Evolutionary conservation across 2,797 vertebrate species (phyloP).

Genomic region (Dicrostonyx torquatus): DNA sequence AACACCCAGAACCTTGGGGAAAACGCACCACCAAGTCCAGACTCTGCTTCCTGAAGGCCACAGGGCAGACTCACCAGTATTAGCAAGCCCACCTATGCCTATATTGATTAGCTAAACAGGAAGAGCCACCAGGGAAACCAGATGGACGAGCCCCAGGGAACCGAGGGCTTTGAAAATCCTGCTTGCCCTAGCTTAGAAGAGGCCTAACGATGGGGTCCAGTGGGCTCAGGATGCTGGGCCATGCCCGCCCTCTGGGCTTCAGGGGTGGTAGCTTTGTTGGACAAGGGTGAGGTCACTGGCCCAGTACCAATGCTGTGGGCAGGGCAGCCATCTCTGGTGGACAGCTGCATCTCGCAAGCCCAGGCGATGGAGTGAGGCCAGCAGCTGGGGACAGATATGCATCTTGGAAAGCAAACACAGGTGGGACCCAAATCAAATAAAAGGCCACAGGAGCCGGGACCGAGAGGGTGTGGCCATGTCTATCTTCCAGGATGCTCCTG

Average conservation of each 20-base stretch:
- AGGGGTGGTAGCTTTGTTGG: conserved; percentile 49
- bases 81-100: background rate
- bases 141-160: background rate
- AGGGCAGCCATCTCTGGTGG: background rate
- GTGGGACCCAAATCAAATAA: background rate
- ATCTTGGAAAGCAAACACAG: background rate
- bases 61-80: background rate
- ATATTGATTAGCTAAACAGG: background rate
- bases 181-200: background rate
- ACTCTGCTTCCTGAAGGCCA: background rate
- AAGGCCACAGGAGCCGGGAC: background rate
- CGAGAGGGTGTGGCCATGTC: accelerated
- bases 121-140: conserved; percentile 65
- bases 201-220: background rate
- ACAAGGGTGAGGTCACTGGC: background rate
- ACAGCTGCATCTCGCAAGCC: background rate
- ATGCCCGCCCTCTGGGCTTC: conserved; percentile 24
- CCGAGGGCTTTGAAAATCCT: conserved; percentile 36
- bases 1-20: no score
- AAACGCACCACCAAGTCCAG: background rate
- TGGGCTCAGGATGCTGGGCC: background rate
- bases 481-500: background rate
- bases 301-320: background rate
- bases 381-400: background rate
- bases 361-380: background rate